Base-by-base conservation (phyloP, 2,797 vertebrate species). In the Sebastes alutus region DNA sequence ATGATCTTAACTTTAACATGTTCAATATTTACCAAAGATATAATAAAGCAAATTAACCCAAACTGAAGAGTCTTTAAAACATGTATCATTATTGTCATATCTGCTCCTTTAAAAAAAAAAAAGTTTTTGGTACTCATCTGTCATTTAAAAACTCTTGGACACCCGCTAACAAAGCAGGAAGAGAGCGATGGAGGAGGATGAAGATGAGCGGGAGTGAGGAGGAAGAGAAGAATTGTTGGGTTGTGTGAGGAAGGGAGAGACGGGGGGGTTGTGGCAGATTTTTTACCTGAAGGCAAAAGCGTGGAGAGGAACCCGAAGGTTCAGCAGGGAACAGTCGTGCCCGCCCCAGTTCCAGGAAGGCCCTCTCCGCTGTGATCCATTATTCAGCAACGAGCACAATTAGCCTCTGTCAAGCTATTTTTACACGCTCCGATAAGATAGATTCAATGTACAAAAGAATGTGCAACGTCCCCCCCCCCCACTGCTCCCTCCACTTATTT, bases 311-410 rank as follows among this genome's bases (percentile, higher is more conserved):
- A 94, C 90, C 93, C 79, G 63, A 81, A 85, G 87, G 93, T 95
- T 94, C 90, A 93, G 92, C 83, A 65, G 93, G 93, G 94, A 95
- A 86, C 92, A 81, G 89, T 79, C 38, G 79, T 46, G 73, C 89
- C 90, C 89, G 74, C 89, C 88, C 82, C 89, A 90, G 84, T 93
- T 95, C 93, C 95, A 95, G 94, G 94, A 96, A 96, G 94, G 90
- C 89, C 91, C 91, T 94, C 90, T 93, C 88, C 84, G 88, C 92
- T 70, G 75, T 93, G 94, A 96, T 96, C 93, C 94, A 96, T 96
- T 95, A 96, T 96, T 96, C 92, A 96, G 93, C 88, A 92, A 87
- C 90, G 80, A 94, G 94, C 94, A 95, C 95, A 96, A 96, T 96
- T 95, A 96, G 93, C 90, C 93, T 81, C 89, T 83, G 90, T 92